Conservation (phyloP, 2,113 vertebrate genomes). For the Charina bottae region DNA sequence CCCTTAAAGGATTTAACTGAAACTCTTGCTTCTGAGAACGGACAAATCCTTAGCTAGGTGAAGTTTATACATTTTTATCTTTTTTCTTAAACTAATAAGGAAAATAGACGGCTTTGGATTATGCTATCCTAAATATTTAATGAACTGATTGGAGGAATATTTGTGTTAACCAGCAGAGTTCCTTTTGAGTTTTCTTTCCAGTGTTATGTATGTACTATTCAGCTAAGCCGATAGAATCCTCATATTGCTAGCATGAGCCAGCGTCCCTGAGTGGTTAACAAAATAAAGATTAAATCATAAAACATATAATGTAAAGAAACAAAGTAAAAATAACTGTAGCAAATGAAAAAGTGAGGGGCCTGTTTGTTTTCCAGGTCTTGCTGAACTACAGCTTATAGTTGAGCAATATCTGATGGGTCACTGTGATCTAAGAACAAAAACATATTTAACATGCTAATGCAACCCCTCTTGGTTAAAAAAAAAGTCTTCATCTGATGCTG, state of each 20-base stretch:
- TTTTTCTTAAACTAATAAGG: neutral
- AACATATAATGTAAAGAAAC: neutral
- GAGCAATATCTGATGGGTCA: neutral
- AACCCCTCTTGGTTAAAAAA: neutral
- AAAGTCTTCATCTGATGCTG: neutral
- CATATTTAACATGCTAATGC: neutral
- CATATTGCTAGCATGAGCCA: neutral
- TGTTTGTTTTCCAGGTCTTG: neutral
- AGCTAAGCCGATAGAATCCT: constrained; percentile 32
- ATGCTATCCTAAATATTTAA: neutral
- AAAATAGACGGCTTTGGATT: neutral
- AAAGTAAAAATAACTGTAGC: neutral
- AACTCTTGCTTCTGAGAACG: constrained; percentile 12
- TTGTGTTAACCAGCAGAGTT: constrained; percentile 22
- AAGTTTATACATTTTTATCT: fast-evolving
- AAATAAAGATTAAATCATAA: constrained; percentile 12
- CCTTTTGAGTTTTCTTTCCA: constrained; percentile 20
- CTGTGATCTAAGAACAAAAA: neutral
- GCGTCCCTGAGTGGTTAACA: neutral
- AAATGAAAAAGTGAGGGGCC: neutral
- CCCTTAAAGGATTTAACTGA: neutral
- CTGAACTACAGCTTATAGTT: neutral
- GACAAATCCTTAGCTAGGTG: neutral
- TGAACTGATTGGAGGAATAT: constrained; percentile 9
- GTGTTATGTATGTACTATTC: neutral